Percentiles rank a stretch among this genome's conserved stretches.
phyloP scores from a whole-genome alignment of 2,888 invertebrate species.

The Coleophora deauratella region DNA sequence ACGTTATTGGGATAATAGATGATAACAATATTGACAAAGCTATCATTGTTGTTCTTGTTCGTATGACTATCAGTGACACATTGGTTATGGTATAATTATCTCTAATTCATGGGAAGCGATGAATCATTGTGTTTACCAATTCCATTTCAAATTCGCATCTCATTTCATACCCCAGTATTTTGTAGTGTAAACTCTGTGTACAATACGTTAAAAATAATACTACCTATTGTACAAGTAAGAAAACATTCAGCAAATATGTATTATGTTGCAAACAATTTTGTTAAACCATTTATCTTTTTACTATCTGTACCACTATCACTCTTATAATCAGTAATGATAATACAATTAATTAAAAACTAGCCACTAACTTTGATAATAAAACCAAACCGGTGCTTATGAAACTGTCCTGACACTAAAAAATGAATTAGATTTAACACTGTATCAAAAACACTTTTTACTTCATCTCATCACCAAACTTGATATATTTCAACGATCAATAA shows the following conservation, averaged over 20 bases:
- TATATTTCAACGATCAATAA: conserved; percentile 46
- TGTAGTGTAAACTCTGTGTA: no score
- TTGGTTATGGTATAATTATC: conserved; percentile 23
- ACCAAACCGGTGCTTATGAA: conserved; percentile 15
- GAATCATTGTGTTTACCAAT: conserved; percentile 8
- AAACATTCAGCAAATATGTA: no score
- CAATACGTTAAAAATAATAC: no score
- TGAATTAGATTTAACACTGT: conserved; percentile 13
- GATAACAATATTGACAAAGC: conserved; percentile 38
- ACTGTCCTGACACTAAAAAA: conserved; percentile 5
- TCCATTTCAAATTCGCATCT: background rate
- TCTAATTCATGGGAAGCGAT: conserved; percentile 19
- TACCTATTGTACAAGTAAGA: no score
- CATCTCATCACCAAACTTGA: conserved; percentile 37
- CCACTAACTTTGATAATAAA: conserved; percentile 25
- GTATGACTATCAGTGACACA: conserved; percentile 20
- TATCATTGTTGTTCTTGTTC: conserved; percentile 18
- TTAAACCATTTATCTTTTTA: no score
- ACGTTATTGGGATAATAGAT: conserved; percentile 6
- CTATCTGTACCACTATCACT: conserved; percentile 45
- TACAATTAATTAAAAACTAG: conserved; percentile 29
- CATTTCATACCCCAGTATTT: background rate
- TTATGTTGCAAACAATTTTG: no score
- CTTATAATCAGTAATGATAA: conserved; percentile 40
- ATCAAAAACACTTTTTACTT: conserved; percentile 25